Conservation (phyloP, 2,888 invertebrate species). For the Phyto melanocephala region DNA sequence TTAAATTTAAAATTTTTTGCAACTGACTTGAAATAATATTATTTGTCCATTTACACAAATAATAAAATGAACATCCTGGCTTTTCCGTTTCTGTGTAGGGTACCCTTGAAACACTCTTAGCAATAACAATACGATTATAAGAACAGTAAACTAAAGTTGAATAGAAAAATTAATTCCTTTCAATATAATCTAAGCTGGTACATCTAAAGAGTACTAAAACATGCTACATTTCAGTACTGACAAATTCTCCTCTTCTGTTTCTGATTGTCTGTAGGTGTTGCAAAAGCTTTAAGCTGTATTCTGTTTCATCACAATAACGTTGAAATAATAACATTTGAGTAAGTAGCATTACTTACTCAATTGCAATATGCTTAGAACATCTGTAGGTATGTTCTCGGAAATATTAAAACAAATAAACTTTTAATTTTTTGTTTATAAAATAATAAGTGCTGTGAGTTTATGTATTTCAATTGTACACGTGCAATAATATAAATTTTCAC, state of each 20-base stretch:
- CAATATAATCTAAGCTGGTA: background rate
- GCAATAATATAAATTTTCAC: conserved; percentile 6
- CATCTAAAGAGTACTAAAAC: background rate
- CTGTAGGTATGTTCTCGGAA: conserved; percentile 42
- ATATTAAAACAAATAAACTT: conserved; percentile 35
- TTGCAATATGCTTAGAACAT: conserved; percentile 28
- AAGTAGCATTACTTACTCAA: conserved; percentile 21
- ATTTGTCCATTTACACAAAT: too few species aligned
- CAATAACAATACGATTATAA: conserved; percentile 20
- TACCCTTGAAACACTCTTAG: conserved; percentile 22
- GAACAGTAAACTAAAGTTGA: background rate
- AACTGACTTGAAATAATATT: too few species aligned
- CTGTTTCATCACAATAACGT: background rate
- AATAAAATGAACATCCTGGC: too few species aligned
- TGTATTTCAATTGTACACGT: conserved; percentile 7
- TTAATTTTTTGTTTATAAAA: conserved; percentile 19
- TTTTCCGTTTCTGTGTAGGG: too few species aligned
- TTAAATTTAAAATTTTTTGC: too few species aligned
- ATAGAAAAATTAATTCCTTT: background rate
- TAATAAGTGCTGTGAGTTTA: background rate
- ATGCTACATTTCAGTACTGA: background rate
- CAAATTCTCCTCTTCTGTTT: background rate
- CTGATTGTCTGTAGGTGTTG: too few species aligned
- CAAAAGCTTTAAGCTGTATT: conserved; percentile 1
- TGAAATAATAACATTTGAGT: background rate